Base-by-base conservation (phyloP, 2,113 vertebrate species). In the Vombatus ursinus region DNA sequence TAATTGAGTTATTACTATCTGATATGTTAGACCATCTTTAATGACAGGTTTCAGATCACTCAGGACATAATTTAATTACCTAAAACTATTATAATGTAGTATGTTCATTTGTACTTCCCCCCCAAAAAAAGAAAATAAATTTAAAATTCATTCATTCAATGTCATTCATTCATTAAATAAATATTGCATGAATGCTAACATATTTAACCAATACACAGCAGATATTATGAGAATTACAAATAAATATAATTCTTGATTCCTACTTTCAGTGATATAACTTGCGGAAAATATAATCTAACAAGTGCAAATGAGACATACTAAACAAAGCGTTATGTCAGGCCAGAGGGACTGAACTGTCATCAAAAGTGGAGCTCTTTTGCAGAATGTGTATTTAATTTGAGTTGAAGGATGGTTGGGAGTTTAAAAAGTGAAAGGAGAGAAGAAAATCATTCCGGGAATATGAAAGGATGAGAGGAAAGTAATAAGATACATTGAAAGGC, bases 111-210 rank as follows among this genome's bases (percentile, higher is more conserved):
- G 37, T 9, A 31, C 10, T n/a, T n/a, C n/a, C 25, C 28, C 8
- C 7, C 8, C 16, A 52, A 54, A 54, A 28, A 9, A 52, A 53
- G 4, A 16, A 68, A 16, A 2, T 16, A 37, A 68, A 68, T 68
- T 44, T 16, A 5, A 77, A 77, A n/a, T 77, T 31, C 8, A 91
- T 92, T 93, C 12, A 25, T 90, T 94, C 31, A 68, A 16, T 68
- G 57, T 16, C 23, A 16, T 94, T 61, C 52, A 49, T 93, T 94
- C 12, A 91, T 50, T 93, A 92, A 94, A 95, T 68, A 16, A 91
- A 68, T 91, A 19, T 93, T 94, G 12, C 3, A 77, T 77, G 68
- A 77, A 77, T 19, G 2, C 37, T 77, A 77, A 77, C 37, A n/a
- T 77, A n/a, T 77, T 77, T 77, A 77, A 77, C 14, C 16, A 77